A percentile compares a stretch with the other conserved stretches of the same genome.
Conservation (phyloP, 1,140 invertebrate genomes). For the Lepidurus packardi region DNA sequence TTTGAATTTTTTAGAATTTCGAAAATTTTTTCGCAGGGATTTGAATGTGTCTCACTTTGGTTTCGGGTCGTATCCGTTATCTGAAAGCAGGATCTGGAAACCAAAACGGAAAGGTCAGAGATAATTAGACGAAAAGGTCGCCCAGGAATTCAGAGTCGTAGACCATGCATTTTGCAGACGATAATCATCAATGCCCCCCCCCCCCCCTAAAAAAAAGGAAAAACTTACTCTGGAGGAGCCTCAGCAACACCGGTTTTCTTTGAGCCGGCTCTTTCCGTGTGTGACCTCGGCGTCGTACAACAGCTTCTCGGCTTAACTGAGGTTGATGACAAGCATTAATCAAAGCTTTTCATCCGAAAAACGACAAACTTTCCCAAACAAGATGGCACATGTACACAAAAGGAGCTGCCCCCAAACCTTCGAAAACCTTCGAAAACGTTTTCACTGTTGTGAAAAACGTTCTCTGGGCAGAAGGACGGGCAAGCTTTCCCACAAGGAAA, state of each 20-base stretch:
- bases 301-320: constrained; percentile 17
- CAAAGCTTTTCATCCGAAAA: constrained; percentile 6
- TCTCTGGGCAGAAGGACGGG: too few relatives aligned
- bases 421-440: too few relatives aligned
- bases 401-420: too few relatives aligned
- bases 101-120: constrained; percentile 9
- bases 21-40: too few relatives aligned
- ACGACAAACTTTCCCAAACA: neutral
- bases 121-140: constrained; percentile 22
- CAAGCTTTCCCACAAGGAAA: too few relatives aligned
- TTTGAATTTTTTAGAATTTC: too few relatives aligned
- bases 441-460: too few relatives aligned
- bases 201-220: neutral
- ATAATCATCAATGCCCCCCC: neutral
- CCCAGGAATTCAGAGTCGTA: neutral
- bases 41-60: too few relatives aligned
- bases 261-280: constrained; percentile 16
- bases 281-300: constrained; percentile 20
- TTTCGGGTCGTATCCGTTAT: neutral
- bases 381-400: neutral
- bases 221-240: neutral
- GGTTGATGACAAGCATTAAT: constrained; percentile 19
- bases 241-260: constrained; percentile 10
- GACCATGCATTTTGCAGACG: neutral
- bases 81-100: neutral